A percentile compares a stretch with the other conserved stretches of the same genome.
Conservation (phyloP, 2,888 invertebrate genomes). For the Andrena bucephala region DNA sequence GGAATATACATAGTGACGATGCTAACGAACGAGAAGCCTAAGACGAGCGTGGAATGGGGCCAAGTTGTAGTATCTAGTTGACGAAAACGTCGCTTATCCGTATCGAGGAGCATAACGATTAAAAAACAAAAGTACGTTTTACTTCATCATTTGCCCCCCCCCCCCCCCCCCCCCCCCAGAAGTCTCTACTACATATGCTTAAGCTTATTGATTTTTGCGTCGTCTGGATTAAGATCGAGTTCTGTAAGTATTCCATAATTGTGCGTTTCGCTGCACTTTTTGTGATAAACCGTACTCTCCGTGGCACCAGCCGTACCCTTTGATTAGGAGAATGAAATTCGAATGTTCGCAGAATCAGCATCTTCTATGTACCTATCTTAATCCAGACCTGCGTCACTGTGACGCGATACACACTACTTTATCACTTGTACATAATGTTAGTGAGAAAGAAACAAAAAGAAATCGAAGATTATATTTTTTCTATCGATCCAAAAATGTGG, state of each 20-base stretch:
- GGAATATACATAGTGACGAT: constrained; percentile 24
- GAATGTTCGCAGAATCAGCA: constrained; percentile 41
- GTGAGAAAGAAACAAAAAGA: constrained; percentile 78
- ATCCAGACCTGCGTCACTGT: constrained; percentile 74
- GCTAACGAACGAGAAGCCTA: constrained; percentile 56
- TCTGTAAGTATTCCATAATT: constrained; percentile 36
- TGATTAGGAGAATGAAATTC: constrained; percentile 15
- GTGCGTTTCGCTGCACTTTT: constrained; percentile 49
- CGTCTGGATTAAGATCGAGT: constrained; percentile 69
- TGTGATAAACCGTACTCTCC: constrained; percentile 58
- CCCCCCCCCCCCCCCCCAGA: constrained; percentile 54
- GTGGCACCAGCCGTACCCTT: constrained; percentile 13
- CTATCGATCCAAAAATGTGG: constrained; percentile 83
- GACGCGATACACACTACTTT: constrained; percentile 81
- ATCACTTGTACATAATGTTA: constrained; percentile 84
- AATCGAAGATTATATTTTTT: constrained; percentile 84
- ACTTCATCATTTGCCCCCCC: constrained; percentile 72
- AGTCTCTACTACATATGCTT: constrained; percentile 79
- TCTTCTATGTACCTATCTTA: constrained; percentile 63
- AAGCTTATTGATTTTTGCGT: constrained; percentile 79
- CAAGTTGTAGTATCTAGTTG: constrained; percentile 77
- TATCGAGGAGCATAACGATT: constrained; percentile 71
- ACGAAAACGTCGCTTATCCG: constrained; percentile 76
- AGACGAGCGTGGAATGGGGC: constrained; percentile 73
- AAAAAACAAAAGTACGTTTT: constrained; percentile 70